Evolutionary conservation across 2,797 vertebrate genomes (phyloP), one percentile per base, ranked within the genome.

Genomic region (Bovichtus diacanthus): DNA sequence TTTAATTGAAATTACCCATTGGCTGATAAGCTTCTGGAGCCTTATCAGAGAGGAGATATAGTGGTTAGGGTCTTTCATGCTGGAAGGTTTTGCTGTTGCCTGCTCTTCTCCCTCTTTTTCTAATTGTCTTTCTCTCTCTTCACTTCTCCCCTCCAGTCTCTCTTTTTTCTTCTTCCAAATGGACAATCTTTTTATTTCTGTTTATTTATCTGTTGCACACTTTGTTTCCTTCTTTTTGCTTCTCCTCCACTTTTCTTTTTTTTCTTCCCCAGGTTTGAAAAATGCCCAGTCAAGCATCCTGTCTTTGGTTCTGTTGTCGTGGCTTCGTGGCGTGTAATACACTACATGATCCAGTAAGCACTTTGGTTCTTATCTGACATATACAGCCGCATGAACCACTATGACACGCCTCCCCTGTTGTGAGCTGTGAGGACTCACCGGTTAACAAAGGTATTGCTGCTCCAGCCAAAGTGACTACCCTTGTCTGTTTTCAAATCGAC

Each of bases 1-100:
- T 91, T 93, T 94, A 94, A 93, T 94, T 94, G 92, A 94, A 94
- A 94, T 92, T 81, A 92, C 91, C 86, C 80, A 77, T 70, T 90
- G 85, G 82, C 81, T 91, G 88, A 93, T 93, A 90, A 93, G 85
- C 87, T 91, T 87, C 81, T 90, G 81, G 58, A 87, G 81, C n/a
- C 82, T 92, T 91, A 92, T 92, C 88, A 53, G 63, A 79, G 53
- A 76, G 46, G 63, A 87, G 89, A 89, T 91, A 86, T 34, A 77
- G 80, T 65, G 74, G 84, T 87, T 82, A 55, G 82, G 76, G 82
- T 90, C 81, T 87, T 87, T 91, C 74, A 84, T 76, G 86, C 81
- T 86, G 71, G 62, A 81, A 83, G 82, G 56, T 88, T 84, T 84
- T 76, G 76, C 67, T 76, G 39, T 82, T 53, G 78, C 73, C 81